Evolutionary conservation across 1,140 invertebrate genomes (phyloP), one percentile per base, ranked within the genome.

Genomic region (Telenomus remus): DNA sequence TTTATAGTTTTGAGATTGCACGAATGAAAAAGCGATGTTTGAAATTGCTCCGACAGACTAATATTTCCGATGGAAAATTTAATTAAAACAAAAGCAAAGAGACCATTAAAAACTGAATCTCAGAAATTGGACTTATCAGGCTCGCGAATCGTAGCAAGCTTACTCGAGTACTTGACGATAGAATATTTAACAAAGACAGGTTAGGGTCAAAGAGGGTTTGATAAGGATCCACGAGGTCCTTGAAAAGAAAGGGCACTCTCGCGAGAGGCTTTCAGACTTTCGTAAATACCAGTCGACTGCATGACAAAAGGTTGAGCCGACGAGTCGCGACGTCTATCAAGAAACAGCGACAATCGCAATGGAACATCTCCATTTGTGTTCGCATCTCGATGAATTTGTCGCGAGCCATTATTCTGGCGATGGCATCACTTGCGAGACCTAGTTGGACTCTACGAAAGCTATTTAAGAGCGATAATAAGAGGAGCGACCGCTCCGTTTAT

Each of bases 401-500:
- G 35, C 27, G 46, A n/a, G n/a, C n/a, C n/a, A n/a, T n/a, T n/a
- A n/a, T n/a, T n/a, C n/a, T n/a, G n/a, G n/a, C n/a, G n/a, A n/a
- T n/a, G n/a, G n/a, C n/a, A n/a, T n/a, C n/a, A n/a, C n/a, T n/a
- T n/a, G n/a, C n/a, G 39, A 48, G 49, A 49, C 34, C 51, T 15
- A 43, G 43, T 48, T 35, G 15, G 15, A 39, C 14, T 47, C 19
- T 61, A 76, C 68, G 65, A 76, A 79, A 78, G 79, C 74, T 79
- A 80, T 80, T 79, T 79, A 78, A 65, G 65, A 54, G 44, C 47
- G 71, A 76, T 63, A 73, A 71, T 78, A 78, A 78, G 78, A 75
- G 73, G 57, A 50, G 49, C 57, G 34, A n/a, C 15, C 48, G n/a
- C 61, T 65, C 66, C 53, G 39, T 81, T 64, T 78, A 74, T 77